Evolutionary conservation across 2,113 vertebrate species (phyloP), one percentile per base, ranked within the genome.

Genomic region (Cottus gobio): DNA sequence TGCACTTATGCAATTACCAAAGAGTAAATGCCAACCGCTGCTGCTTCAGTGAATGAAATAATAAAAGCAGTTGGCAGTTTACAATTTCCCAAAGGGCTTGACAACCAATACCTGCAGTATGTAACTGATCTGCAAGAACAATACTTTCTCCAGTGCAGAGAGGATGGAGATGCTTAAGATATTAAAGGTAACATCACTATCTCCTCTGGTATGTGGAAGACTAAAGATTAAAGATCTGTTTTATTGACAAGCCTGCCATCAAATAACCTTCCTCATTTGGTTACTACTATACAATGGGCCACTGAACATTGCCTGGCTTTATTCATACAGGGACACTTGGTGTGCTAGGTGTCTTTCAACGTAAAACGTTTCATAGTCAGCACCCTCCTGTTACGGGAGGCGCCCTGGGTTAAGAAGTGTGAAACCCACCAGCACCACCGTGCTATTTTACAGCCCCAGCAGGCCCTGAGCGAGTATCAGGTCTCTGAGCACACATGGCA

Each of bases 401-500:
- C 50, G 54, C 64, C 81, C 72, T 58, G 84, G 84, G 83, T 73
- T 82, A 65, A 44, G 75, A 87, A 85, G 89, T 85, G 86, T 83
- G 85, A 90, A 92, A 80, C 79, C 86, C 87, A 88, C 56, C 67
- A 78, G 84, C 82, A 81, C 75, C 80, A 80, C n/a, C n/a, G n/a
- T 75, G 82, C 82, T 75, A 87, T 80, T 90, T 86, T 79, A 67
- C 84, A 86, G 81, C 79, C 85, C 82, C 84, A 56, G 87, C 42
- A 12, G 80, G 74, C 86, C 88, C 88, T 82, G 71, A 4, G 89
- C 66, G 86, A 80, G 90, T 90, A 90, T 93, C 90, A 48, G 74
- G 80, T 92, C 85, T 92, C 90, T 78, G 52, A 86, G 75, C 88
- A 92, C 85, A 89, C 89, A 88, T 84, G 81, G 82, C 80, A 83